Evolutionary conservation across 2,888 invertebrate species (phyloP), one percentile per base, ranked within the genome.

Genomic region (Agriopis leucophaearia): DNA sequence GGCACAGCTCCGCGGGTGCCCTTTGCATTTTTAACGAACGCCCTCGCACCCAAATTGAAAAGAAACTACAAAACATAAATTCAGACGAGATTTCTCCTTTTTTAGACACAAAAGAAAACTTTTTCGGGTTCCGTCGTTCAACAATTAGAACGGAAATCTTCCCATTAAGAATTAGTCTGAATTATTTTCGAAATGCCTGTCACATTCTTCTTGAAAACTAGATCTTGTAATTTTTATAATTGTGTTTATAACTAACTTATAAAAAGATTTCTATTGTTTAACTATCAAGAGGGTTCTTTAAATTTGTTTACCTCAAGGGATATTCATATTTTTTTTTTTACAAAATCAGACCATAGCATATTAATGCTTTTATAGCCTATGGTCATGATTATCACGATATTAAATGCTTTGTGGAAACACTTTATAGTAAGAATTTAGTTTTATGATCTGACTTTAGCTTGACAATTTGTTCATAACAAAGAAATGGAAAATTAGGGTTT

Each of bases 21-120:
- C 78, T 80, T 83, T 89, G 88, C 88, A 89, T 88, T 87, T 89
- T 89, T 90, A 89, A 89, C 86, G 87, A 87, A 84, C 77, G 55
- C 79, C 68, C 82, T 81, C 74, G 73, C 74, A 76, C 70, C 75
- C 78, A 85, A 89, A 90, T 88, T 88, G 87, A 85, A 90, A 89
- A 88, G 86, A 84, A 87, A 90, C 84, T 83, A 81, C 84, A 73
- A 64, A 76, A 76, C 85, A 85, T 87, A 88, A 87, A 89, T 89
- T 86, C 75, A 61, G 74, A 70, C 79, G 82, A 83, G 85, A 85
- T 86, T 86, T 85, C 77, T 78, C 75, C 67, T 73, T 76, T 78
- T 76, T 69, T 66, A 65, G 40, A 62, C 62, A 62, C 61, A 65
- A 66, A 73, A 75, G 77, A 71, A 76, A 79, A 68, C 75, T 77